Base-by-base conservation (phyloP, 2,113 vertebrate species). In the Cryptoleucopteryx plumbea region DNA sequence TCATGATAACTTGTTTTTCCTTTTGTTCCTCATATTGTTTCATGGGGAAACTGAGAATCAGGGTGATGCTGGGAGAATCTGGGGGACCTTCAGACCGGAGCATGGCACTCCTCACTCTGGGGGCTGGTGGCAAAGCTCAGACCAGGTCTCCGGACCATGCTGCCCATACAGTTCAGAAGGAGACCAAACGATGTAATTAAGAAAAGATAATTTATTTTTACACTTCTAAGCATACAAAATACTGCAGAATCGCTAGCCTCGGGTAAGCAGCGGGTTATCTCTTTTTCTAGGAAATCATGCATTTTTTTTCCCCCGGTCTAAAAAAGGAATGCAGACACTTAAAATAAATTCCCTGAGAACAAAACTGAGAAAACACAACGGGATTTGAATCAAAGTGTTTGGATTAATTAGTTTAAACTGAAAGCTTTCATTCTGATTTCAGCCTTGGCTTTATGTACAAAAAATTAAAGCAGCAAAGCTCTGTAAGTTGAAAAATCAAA, bases 351-450 rank as follows among this genome's bases (percentile, higher is more conserved):
- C 92, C 70, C n/a, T 1, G 89, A 45, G 93, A 96, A 90, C 84
- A 90, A 94, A 92, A 79, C 94, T 91, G 96, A 93, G 96, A 75
- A 94, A 96, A 94, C 87, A 93, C 91, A 92, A 93, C 5, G 16
- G 78, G 82, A 92, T 95, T 87, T 75, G 78, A 91, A 94, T 96
- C 94, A 95, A 96, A 97, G 94, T 17, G 56, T 75, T 94, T 79
- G 92, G 93, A 96, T 96, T 97, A 94, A 97, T 96, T 97, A 95
- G 96, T 96, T 96, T 85, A 90, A 93, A 95, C 87, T 53, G 94
- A 87, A 93, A 91, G 90, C 96, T 93, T 96, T 96, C 91, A 61
- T 95, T 96, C 82, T 85, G 78, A 90, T 96, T 96, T 87, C 87
- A 94, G 79, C 90, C 70, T 94, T 0, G 0, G 66, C 70, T 95